phyloP scores from a whole-genome alignment of 2,113 vertebrate genomes.

The Martes martes region DNA sequence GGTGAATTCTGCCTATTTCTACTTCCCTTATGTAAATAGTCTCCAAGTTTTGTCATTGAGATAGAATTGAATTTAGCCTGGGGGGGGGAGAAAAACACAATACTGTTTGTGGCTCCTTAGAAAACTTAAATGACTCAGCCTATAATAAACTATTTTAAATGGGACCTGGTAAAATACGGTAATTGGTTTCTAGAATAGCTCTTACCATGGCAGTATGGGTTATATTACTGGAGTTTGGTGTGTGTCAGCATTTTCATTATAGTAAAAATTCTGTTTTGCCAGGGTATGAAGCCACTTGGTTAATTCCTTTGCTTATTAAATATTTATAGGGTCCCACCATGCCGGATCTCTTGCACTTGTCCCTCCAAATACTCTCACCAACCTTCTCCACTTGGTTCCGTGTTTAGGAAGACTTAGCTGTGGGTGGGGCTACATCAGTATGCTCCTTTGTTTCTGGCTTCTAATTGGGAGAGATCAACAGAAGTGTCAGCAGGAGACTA shows the following conservation, averaged over 20 bases:
- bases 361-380: neutral
- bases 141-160: constrained; percentile 76
- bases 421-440: neutral
- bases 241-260: constrained; percentile 63
- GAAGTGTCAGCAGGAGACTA: neutral
- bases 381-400: neutral
- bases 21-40: constrained; percentile 61
- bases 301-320: constrained; percentile 18
- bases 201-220: constrained; percentile 64
- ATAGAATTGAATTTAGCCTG: constrained; percentile 66
- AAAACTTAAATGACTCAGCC: constrained; percentile 67
- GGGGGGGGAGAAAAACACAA: neutral
- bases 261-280: constrained; percentile 29
- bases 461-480: neutral
- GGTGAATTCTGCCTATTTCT: constrained; percentile 26
- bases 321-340: neutral
- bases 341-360: neutral
- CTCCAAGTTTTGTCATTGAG: constrained; percentile 56
- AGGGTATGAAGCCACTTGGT: neutral
- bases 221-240: constrained; percentile 57
- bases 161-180: constrained; percentile 68
- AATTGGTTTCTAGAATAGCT: constrained; percentile 67
- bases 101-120: constrained; percentile 62
- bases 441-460: neutral
- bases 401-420: neutral